Evolutionary conservation across 2,113 vertebrate species (phyloP), one percentile per base, ranked within the genome.

Genomic region (Passer domesticus): DNA sequence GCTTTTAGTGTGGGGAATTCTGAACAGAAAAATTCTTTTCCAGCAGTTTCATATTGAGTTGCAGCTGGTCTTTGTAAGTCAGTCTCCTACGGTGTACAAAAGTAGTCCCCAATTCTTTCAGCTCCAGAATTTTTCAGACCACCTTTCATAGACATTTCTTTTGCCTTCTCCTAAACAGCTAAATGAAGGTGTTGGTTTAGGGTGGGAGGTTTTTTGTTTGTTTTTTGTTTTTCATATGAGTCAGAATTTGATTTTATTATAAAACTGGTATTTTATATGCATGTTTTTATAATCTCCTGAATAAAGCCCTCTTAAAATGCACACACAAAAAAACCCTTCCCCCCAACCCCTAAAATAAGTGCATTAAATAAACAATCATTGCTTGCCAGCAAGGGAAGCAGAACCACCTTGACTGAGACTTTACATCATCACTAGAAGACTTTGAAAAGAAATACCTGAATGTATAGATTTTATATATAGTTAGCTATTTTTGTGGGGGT

Each of bases 281-380:
- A 16, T 86, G 24, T 15, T 78, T 89, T 79, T 82, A 28, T 92
- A 43, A 47, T 58, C 13, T 53, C 19, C 24, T 58, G 39, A 47
- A 22, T 77, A 69, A 19, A 69, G 5, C 14, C n/a, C 13, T 76
- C 25, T 19, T 67, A 64, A 84, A 87, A 84, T 18, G 41, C 16
- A 14, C 15, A 21, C 13, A 13, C 7, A 49, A 4, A 58, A n/a
- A 66, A 10, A 3, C 0, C 1, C 1, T 7, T 7, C 13, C 12
- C 30, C 4, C 3, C 10, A 85, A 39, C 23, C 6, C 17, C 41
- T 56, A 59, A 68, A 77, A 49, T 70, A 67, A 78, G 10, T 46
- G 18, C 18, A 8, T 82, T 91, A 84, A 84, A 64, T 82, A 75
- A 89, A 47, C 33, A 84, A 19, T 27, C 18, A 10, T 30, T 53